Percentiles rank a stretch among this genome's conserved stretches.
phyloP scores from a whole-genome alignment of 2,888 invertebrate species.

The Caenorhabditis doughertyi region DNA sequence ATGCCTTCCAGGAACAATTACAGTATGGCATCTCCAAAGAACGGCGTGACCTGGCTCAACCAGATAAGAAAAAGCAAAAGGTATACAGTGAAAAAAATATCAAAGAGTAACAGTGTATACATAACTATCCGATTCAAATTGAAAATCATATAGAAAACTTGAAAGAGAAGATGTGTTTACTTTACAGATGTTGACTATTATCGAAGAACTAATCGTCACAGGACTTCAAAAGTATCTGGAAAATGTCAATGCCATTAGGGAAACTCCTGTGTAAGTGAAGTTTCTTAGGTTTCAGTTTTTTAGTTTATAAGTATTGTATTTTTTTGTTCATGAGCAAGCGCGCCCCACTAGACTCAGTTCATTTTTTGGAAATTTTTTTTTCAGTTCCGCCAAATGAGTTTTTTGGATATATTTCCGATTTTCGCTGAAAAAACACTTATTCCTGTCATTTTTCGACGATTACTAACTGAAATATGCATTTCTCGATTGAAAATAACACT shows the following conservation, averaged over 20 bases:
- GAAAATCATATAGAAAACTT: background rate
- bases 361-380: too few relatives aligned
- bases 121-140: too few relatives aligned
- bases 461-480: too few relatives aligned
- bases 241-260: background rate
- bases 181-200: conserved; percentile 6
- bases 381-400: too few relatives aligned
- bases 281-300: background rate
- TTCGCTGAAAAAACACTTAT: too few relatives aligned
- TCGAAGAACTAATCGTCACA: conserved; percentile 3
- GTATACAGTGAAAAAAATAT: background rate
- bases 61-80: background rate
- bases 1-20: background rate
- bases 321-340: too few relatives aligned
- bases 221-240: background rate
- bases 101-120: too few relatives aligned
- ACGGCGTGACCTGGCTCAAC: background rate
- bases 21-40: conserved; percentile 30
- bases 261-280: conserved; percentile 5
- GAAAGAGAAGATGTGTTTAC: background rate
- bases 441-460: too few relatives aligned
- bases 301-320: background rate
- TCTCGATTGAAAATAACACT: too few relatives aligned
- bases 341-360: too few relatives aligned
- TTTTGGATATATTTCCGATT: too few relatives aligned